Evolutionary conservation across 2,113 vertebrate genomes (phyloP), one percentile per base, ranked within the genome.

Genomic region (Aplodontia rufa): DNA sequence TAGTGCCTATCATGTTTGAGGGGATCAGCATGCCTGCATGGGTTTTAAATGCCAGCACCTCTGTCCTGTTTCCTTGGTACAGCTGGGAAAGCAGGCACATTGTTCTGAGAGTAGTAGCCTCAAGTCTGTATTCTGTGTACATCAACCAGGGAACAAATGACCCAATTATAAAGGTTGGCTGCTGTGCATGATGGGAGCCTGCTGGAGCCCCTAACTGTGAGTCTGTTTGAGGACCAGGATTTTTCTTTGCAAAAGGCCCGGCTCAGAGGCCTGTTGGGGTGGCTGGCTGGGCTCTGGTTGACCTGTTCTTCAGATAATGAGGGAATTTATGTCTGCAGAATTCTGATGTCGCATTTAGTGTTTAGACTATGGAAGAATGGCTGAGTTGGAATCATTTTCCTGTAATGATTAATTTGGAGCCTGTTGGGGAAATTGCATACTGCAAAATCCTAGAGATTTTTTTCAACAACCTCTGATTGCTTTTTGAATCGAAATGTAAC

Each of bases 121-220:
- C 71, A 81, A 69, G 86, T 87, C 30, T 37, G 55, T 20, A 53
- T 87, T 79, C 58, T 62, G 20, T 69, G 17, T 72, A 69, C 95
- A 84, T 84, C 90, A 71, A 68, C 80, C 47, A 53, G 68, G 79
- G 89, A 87, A 82, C 85, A 95, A 91, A 91, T 93, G 89, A 85
- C 95, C 91, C 93, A 95, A 69, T 97, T 97, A 90, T 28, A 84
- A 89, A 86, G 74, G 85, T 47, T 92, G 91, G 45, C 82, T 94
- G 74, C 86, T 84, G 69, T 37, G 64, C 58, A 66, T 0, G 4
- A 37, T 62, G 26, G 49, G 53, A 94, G 8, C 47, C 40, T 85
- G 86, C 94, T 24, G 6, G n/a, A 30, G 64, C 40, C 76, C 51
- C 91, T 62, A 42, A 75, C 85, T 75, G 37, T 35, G 58, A 68